These are phyloP conservation scores for Prietella phreatophila DNA, from an alignment of 2,113 vertebrate species.

Conservation along the genomic window DNA sequence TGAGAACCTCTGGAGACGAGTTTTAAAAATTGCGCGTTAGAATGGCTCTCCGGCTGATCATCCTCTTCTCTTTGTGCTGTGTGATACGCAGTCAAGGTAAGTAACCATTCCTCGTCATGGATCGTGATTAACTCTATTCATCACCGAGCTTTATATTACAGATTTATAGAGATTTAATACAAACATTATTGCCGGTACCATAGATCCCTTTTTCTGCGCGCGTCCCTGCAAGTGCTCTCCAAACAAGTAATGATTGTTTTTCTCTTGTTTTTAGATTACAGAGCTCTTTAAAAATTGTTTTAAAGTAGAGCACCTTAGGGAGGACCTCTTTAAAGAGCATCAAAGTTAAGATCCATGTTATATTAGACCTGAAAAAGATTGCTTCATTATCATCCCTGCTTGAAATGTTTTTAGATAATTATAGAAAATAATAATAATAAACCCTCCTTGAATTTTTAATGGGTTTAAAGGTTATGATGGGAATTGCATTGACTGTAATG, in stretches of 20 bases:
- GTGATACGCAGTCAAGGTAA: conserved; percentile 70
- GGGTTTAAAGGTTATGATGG: too few species aligned
- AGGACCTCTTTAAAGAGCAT: neutral
- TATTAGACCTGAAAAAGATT: neutral
- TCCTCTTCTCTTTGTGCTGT: conserved; percentile 67
- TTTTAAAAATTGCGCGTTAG: neutral
- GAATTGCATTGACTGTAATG: too few species aligned
- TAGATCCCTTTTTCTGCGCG: too few species aligned
- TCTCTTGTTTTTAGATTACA: neutral
- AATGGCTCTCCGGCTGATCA: conserved; percentile 64
- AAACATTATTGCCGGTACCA: neutral
- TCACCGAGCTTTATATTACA: neutral
- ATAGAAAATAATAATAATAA: too few species aligned
- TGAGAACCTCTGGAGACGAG: neutral
- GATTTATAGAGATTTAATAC: neutral
- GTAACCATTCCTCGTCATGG: conserved; percentile 39
- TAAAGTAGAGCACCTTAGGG: neutral
- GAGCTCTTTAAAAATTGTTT: neutral
- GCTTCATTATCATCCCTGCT: too few species aligned
- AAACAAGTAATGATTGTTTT: neutral
- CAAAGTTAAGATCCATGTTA: neutral
- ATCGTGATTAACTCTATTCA: neutral
- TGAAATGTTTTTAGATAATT: too few species aligned
- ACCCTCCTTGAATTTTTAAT: too few species aligned
- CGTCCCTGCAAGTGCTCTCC: neutral